Evolutionary conservation across 2,797 vertebrate genomes (phyloP), one percentile per base, ranked within the genome.

Genomic region (Spea hammondii): DNA sequence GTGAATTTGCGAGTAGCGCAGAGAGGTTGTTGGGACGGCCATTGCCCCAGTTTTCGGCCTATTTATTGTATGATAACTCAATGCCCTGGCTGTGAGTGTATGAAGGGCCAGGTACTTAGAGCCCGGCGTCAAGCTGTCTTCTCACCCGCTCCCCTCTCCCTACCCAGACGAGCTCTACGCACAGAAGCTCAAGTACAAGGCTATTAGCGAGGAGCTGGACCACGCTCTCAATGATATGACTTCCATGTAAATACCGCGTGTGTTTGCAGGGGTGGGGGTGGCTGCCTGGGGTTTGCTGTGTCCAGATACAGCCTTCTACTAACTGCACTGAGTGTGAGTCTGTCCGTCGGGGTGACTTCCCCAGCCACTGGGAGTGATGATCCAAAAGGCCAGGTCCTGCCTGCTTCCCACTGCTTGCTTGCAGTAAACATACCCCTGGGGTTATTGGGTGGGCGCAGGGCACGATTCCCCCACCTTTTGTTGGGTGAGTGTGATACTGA

Each of bases 141-240:
- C 77, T 68, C 76, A 68, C 82, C 72, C 80, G 84, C 82, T 85
- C 77, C 79, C 84, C 79, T 84, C 82, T 91, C 88, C 89, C 81
- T 85, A 90, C 94, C 87, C 93, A 99, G 98, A 99, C 86, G 97
- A 99, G 89, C 92, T 99, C 85, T 99, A 99, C 89, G 94, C 96
- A 91, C 97, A 99, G 96, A 99, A 99, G 95, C 95, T 99, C 92
- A 99, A 99, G 94, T 99, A 99, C 95, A 99, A 99, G 90, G 97
- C 98, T 88, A 97, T 99, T 95, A 99, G 97, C 80, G 98, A 99
- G 93, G 97, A 99, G 91, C 92, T 99, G 96, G 98, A 99, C 95
- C 97, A 98, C 94, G 96, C 98, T 89, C 95, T 99, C 89, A 99
- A 98, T 96, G 98, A 99, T 91, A 99, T 99, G 97, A 99, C 97